These are phyloP conservation scores for Melitaea athalia DNA, from an alignment of 2,888 invertebrate species.

Conservation along the genomic window DNA sequence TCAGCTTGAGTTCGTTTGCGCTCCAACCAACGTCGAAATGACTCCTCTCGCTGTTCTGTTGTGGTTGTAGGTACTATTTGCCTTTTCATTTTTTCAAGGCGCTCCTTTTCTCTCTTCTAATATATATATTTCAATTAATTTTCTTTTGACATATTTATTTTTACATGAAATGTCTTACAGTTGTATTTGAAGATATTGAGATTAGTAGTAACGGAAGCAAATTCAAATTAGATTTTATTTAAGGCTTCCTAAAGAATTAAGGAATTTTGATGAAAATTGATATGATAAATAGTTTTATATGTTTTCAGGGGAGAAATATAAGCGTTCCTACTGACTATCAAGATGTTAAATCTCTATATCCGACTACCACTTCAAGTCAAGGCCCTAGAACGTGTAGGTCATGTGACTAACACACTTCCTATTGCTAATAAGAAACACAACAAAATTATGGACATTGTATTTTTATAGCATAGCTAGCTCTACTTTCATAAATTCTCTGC, in stretches of 20 bases:
- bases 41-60: conserved; percentile 73
- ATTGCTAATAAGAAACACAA: no score
- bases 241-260: not conserved
- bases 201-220: no score
- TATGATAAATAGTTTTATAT: not conserved
- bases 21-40: conserved; percentile 80
- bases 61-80: conserved; percentile 54
- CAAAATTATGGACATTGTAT: no score
- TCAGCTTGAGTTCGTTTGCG: conserved; percentile 70
- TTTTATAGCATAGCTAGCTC: no score
- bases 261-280: not conserved
- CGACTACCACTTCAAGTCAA: not conserved
- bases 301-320: not conserved
- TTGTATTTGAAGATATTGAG: no score
- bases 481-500: no score
- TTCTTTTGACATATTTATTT: not conserved
- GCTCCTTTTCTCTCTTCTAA: conserved; percentile 60
- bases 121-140: conserved; percentile 3
- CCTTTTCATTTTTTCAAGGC: conserved; percentile 56
- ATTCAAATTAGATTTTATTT: no score
- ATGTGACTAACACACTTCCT: no score
- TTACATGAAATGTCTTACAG: no score
- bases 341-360: not conserved
- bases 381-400: not conserved
- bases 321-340: not conserved